Evolutionary conservation across 2,113 vertebrate species (phyloP).

Genomic region (Pachycephala philippinensis): DNA sequence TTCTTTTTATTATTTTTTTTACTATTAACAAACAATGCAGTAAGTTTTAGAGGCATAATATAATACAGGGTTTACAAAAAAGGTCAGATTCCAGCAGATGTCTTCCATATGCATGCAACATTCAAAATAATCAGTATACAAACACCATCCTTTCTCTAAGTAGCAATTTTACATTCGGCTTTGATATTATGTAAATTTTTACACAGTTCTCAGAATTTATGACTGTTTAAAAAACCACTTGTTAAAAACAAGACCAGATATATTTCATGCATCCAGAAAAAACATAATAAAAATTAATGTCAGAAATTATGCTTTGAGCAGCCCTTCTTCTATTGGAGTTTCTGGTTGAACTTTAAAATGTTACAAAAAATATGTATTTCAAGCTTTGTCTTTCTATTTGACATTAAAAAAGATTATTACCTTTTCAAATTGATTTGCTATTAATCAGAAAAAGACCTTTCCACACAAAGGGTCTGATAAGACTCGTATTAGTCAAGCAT

Average conservation of each 20-base stretch:
- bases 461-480: conserved; percentile 29
- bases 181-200: not conserved
- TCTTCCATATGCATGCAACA: not conserved
- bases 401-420: conserved; percentile 51
- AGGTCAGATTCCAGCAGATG: not conserved
- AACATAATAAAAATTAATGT: not conserved
- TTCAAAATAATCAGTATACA: not conserved
- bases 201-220: not conserved
- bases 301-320: not conserved
- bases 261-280: not conserved
- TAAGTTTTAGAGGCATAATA: not conserved
- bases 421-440: conserved; percentile 58
- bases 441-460: conserved; percentile 55
- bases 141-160: not conserved
- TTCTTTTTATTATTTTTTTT: not conserved
- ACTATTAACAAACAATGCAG: not conserved
- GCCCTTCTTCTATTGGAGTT: not conserved
- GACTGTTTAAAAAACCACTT: not conserved
- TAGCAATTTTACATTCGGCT: not conserved
- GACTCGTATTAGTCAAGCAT: not conserved
- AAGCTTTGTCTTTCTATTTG: not conserved
- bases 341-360: conserved; percentile 33
- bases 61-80: not conserved
- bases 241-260: not conserved
- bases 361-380: not conserved